phyloP scores from a whole-genome alignment of 2,888 invertebrate species.

The Nomada fucata region DNA sequence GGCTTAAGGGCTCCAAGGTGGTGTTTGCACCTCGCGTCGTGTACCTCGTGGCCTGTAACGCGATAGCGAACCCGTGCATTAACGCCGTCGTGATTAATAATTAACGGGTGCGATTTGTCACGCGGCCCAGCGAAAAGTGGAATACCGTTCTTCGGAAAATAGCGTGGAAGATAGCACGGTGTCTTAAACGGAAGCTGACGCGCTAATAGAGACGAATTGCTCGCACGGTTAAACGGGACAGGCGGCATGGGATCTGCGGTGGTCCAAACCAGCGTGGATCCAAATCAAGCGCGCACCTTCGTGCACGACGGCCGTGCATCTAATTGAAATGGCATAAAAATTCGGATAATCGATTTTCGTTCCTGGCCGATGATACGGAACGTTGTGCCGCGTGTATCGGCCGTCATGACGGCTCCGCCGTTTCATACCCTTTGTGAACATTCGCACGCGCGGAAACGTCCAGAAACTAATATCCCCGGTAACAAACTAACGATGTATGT shows the following conservation, averaged over 20 bases:
- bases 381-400: no score
- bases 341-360: background rate
- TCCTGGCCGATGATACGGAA: background rate
- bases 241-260: background rate
- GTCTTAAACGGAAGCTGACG: constrained; percentile 15
- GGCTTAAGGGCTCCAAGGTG: constrained; percentile 44
- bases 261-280: constrained; percentile 1
- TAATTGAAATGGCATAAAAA: background rate
- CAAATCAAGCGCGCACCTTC: no score
- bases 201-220: constrained; percentile 34
- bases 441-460: constrained; percentile 28
- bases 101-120: background rate
- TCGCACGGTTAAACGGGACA: background rate
- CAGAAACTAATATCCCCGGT: constrained; percentile 50
- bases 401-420: background rate
- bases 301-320: background rate
- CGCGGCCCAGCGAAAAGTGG: no score
- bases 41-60: background rate
- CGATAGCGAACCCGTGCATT: background rate
- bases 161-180: constrained; percentile 10
- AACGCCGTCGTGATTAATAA: constrained; percentile 12
- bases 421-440: constrained; percentile 28
- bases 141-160: background rate
- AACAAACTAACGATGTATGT: constrained; percentile 55
- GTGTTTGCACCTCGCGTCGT: constrained; percentile 46